These are phyloP conservation scores for Scelioninae gen. 2 DNA, from an alignment of 2,888 invertebrate species.

Conservation along the genomic window DNA sequence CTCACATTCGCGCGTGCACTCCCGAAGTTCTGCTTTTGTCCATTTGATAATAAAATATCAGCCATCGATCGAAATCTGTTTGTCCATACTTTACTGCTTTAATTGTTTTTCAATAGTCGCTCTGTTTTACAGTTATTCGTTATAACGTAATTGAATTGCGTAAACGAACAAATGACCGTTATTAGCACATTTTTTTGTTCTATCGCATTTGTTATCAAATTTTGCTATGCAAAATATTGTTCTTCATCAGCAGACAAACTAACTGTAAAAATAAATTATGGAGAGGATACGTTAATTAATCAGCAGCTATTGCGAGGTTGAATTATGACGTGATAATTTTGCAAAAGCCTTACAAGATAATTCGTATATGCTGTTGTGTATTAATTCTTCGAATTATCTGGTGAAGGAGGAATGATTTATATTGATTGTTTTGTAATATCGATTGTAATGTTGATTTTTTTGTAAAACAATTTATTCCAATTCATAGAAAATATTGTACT, in stretches of 20 bases:
- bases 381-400: no score
- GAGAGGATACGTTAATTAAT: no score
- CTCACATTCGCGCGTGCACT: constrained; percentile 20
- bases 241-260: constrained; percentile 1
- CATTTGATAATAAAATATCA: constrained; percentile 71
- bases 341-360: no score
- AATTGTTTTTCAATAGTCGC: constrained; percentile 73
- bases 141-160: constrained; percentile 70
- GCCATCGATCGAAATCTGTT: constrained; percentile 70
- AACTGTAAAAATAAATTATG: neutral
- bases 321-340: no score
- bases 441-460: no score
- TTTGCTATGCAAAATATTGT: constrained; percentile 18
- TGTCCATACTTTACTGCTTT: constrained; percentile 72
- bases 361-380: no score
- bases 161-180: constrained; percentile 66
- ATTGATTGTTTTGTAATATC: no score
- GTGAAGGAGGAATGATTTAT: no score
- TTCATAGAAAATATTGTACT: no score
- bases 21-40: constrained; percentile 59
- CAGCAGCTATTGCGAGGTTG: no score
- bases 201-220: constrained; percentile 14
- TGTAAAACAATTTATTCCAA: no score
- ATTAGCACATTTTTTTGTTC: constrained; percentile 33
- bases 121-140: constrained; percentile 67